These are phyloP conservation scores for Alces alces DNA, from an alignment of 2,113 vertebrate genomes.

Conservation along the genomic window DNA sequence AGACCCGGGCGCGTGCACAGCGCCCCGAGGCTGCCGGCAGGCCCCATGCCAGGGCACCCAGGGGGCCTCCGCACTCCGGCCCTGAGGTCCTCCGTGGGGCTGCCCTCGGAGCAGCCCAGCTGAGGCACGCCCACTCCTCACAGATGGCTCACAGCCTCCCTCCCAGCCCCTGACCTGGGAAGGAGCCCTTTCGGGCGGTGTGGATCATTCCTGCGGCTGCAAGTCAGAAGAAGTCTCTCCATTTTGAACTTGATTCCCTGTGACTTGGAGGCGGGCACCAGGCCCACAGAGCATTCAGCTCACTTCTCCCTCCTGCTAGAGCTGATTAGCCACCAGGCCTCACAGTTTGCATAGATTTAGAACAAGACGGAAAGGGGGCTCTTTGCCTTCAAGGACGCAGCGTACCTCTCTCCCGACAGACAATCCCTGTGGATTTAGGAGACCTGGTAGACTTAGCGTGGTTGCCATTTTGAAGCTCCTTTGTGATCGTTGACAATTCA, in stretches of 20 bases:
- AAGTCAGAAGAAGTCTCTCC: neutral
- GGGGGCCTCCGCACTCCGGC: neutral
- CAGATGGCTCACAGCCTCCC: neutral
- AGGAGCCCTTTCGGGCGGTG: neutral
- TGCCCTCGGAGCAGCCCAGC: neutral
- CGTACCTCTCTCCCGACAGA: neutral
- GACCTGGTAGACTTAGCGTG: neutral
- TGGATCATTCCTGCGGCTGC: neutral
- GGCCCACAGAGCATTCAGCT: neutral
- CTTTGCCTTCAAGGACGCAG: neutral
- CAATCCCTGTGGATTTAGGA: neutral
- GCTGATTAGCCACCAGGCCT: neutral
- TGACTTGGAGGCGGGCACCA: neutral
- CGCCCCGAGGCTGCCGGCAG: neutral
- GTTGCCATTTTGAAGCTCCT: neutral
- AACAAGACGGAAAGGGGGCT: neutral
- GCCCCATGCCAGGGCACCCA: neutral
- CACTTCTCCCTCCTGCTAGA: neutral
- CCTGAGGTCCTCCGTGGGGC: neutral
- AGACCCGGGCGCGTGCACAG: neutral
- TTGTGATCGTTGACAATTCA: neutral
- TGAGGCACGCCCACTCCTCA: neutral
- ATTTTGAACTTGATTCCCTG: neutral
- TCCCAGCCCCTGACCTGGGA: neutral
- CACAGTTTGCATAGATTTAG: neutral